These are phyloP conservation scores for Spisula solida DNA, from an alignment of 2,888 invertebrate species.

Conservation along the genomic window DNA sequence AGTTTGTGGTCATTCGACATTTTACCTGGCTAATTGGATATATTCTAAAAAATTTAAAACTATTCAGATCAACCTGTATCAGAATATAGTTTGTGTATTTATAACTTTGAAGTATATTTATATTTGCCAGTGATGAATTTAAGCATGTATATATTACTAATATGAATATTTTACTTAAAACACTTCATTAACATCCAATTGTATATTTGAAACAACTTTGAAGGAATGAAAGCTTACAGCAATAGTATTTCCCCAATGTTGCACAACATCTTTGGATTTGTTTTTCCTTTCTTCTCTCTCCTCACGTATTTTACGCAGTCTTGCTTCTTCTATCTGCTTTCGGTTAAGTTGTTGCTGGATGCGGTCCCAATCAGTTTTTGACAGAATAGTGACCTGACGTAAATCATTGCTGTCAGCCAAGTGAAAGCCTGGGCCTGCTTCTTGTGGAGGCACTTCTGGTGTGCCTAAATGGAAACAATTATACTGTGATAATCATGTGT, in stretches of 20 bases:
- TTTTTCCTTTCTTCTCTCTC: conserved; percentile 84
- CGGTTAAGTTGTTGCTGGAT: conserved; percentile 86
- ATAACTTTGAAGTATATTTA: too few relatives aligned
- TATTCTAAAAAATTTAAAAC: too few relatives aligned
- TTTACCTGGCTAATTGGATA: too few relatives aligned
- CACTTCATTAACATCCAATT: too few relatives aligned
- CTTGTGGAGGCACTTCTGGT: conserved; percentile 69
- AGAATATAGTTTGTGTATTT: too few relatives aligned
- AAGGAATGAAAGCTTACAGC: conserved; percentile 78
- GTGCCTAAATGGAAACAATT: conserved; percentile 50
- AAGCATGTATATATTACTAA: too few relatives aligned
- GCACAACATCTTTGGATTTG: conserved; percentile 85
- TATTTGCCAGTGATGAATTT: too few relatives aligned
- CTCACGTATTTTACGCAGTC: conserved; percentile 77
- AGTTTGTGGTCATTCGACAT: too few relatives aligned
- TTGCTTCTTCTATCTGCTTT: conserved; percentile 85
- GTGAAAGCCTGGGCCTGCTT: conserved; percentile 50
- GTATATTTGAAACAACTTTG: too few relatives aligned
- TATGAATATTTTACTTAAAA: too few relatives aligned
- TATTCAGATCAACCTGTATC: too few relatives aligned
- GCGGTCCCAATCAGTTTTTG: conserved; percentile 86
- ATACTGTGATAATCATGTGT: not conserved
- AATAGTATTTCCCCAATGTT: conserved; percentile 87
- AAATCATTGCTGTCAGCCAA: conserved; percentile 81
- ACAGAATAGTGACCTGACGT: conserved; percentile 85